These are phyloP conservation scores for Cottus gobio DNA, from an alignment of 2,113 vertebrate species.

Conservation along the genomic window DNA sequence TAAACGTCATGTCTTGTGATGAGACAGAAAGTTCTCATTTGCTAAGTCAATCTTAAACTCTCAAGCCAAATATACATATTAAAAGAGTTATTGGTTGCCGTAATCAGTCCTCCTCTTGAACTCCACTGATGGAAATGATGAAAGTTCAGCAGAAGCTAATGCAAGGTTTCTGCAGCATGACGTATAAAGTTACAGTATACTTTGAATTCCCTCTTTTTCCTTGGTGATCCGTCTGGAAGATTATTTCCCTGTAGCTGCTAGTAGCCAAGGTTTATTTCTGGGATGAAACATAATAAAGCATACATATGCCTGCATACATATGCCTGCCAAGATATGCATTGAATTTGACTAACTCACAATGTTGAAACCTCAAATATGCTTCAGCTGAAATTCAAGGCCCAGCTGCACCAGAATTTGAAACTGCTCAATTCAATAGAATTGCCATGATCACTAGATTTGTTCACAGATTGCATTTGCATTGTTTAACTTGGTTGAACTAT, in stretches of 20 bases:
- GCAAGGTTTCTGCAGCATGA: background rate
- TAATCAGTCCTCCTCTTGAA: background rate
- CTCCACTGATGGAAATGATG: background rate
- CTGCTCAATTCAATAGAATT: background rate
- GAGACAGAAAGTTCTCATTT: background rate
- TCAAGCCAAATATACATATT: background rate
- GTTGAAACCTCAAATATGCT: background rate
- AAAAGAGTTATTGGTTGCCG: background rate
- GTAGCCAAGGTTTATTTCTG: background rate
- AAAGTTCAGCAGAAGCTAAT: background rate
- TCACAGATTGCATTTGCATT: background rate
- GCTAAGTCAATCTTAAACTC: background rate
- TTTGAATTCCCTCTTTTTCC: constrained; percentile 16
- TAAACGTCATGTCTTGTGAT: background rate
- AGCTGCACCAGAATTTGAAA: background rate
- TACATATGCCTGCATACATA: background rate
- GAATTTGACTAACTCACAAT: background rate
- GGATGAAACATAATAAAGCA: background rate
- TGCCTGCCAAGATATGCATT: background rate
- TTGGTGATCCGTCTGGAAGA: background rate
- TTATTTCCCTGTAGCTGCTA: constrained; percentile 1
- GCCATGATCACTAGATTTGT: background rate
- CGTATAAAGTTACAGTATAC: background rate
- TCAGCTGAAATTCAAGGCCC: background rate
- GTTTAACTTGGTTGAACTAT: constrained; percentile 15